Base-by-base conservation (phyloP, 2,113 vertebrate species). In the Pogonocichla stellata region DNA sequence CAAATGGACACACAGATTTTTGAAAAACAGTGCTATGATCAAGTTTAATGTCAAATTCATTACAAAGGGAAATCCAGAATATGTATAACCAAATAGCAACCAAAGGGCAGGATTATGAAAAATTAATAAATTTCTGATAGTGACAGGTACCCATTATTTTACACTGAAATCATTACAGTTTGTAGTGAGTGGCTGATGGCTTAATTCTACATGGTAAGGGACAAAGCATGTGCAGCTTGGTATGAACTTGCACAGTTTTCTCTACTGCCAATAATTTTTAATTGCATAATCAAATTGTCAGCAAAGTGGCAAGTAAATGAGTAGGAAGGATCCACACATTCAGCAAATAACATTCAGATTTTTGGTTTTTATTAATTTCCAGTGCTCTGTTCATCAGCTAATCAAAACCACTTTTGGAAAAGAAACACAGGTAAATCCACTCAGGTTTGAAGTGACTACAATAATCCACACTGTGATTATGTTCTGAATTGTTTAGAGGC, bases 391-490 rank as follows among this genome's bases (percentile, higher is more conserved):
- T 88, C 38, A 45, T 19, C 7, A 2, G 9, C 22, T 60, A 67
- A 33, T 50, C 58, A 50, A 60, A 95, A 34, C 0, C 5, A 45
- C 23, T 91, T 74, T 78, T 57, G 26, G 34, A 71, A 80, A 67
- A 54, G 50, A 84, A 80, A 67, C 0, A 6, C 8, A 66, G 7
- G n/a, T 38, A 8, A 91, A 61, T 61, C 74, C 3, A 34, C 10
- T 45, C 38, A 58, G 14, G 40, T 70, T 80, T 79, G 23, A 93
- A 81, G 33, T 40, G 6, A 74, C 34, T 45, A 40, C 74, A 47
- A 38, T 66, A 77, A 57, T 36, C 11, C 29, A n/a, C 0, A 1
- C 9, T 18, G 24, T 1, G 0, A 13, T 72, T 51, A 28, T 53
- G 31, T 69, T 86, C 36, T 13, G 2, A 75, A 82, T 26, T 72